A percentile compares a stretch with the other conserved stretches of the same genome.
Evolutionary conservation across 2,888 invertebrate species (phyloP).

Genomic region (Pseudeuparius sepicola): DNA sequence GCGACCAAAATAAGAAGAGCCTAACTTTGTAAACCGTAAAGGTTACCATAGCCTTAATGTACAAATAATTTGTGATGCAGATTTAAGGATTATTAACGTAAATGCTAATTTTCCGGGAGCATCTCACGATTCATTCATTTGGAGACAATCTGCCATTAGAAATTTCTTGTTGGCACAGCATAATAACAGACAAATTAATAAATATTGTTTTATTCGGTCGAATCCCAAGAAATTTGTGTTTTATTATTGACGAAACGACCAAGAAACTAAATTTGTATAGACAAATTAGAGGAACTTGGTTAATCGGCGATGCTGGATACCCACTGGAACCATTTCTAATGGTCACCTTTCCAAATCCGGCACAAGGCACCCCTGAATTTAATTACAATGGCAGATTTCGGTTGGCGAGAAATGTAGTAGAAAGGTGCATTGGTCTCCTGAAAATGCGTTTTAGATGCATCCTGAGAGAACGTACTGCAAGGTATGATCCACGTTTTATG

Average conservation of each 20-base stretch:
- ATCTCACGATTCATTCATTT: constrained; percentile 10
- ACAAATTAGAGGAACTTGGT: constrained; percentile 11
- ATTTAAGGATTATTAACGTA: constrained; percentile 6
- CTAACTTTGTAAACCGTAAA: constrained; percentile 10
- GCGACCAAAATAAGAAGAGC: constrained; percentile 7
- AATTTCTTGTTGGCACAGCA: constrained; percentile 4
- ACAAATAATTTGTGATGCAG: constrained; percentile 9
- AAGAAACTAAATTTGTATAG: too few relatives aligned
- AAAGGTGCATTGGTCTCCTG: constrained; percentile 13
- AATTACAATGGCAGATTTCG: constrained; percentile 6
- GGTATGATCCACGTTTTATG: constrained; percentile 14
- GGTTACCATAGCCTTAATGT: constrained; percentile 11
- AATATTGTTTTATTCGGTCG: too few relatives aligned
- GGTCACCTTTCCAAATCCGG: constrained; percentile 10
- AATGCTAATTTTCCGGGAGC: constrained; percentile 13
- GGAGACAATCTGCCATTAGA: constrained; percentile 4
- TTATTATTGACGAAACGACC: too few relatives aligned
- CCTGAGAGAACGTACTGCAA: constrained; percentile 11
- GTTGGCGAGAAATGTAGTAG: constrained; percentile 9
- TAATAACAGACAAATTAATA: background rate
- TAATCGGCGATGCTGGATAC: constrained; percentile 16
- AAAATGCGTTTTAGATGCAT: constrained; percentile 16
- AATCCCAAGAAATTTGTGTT: too few relatives aligned
- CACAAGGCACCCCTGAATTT: constrained; percentile 6
- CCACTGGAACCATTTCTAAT: constrained; percentile 13